These are phyloP conservation scores for Discoglossus pictus DNA, from an alignment of 2,797 vertebrate genomes.

Conservation along the genomic window DNA sequence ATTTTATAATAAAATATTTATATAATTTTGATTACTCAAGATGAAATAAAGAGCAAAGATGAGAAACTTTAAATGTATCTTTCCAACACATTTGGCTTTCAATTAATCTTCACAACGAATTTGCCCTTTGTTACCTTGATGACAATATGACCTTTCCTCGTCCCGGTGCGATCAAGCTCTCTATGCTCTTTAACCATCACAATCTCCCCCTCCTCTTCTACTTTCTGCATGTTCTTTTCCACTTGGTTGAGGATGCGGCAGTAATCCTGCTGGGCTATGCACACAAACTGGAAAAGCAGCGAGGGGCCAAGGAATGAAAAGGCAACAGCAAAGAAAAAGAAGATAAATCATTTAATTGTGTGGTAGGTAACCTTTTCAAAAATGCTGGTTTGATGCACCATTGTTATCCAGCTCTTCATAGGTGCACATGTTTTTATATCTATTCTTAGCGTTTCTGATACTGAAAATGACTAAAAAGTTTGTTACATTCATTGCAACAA, in stretches of 20 bases:
- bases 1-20: too few species aligned
- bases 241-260: constrained; percentile 99
- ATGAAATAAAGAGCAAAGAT: too few species aligned
- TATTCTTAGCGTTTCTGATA: too few species aligned
- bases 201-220: constrained; percentile 98
- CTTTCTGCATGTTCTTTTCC: constrained; percentile 99
- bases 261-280: constrained; percentile 97
- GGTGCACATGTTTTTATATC: too few species aligned
- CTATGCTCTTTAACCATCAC: constrained; percentile 99
- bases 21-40: too few species aligned
- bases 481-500: too few species aligned
- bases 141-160: constrained; percentile 97
- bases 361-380: too few species aligned
- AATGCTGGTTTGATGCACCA: too few species aligned
- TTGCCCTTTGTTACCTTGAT: constrained; percentile 83
- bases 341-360: background rate
- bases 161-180: constrained; percentile 95
- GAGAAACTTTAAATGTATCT: too few species aligned
- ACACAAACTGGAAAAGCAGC: constrained; percentile 83
- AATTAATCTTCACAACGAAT: constrained; percentile 5
- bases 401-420: too few species aligned
- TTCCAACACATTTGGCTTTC: too few species aligned
- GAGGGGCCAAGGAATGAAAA: background rate
- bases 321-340: background rate
- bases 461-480: too few species aligned